Evolutionary conservation across 2,113 vertebrate species (phyloP), one percentile per base, ranked within the genome.

Genomic region (Myotis yumanensis): DNA sequence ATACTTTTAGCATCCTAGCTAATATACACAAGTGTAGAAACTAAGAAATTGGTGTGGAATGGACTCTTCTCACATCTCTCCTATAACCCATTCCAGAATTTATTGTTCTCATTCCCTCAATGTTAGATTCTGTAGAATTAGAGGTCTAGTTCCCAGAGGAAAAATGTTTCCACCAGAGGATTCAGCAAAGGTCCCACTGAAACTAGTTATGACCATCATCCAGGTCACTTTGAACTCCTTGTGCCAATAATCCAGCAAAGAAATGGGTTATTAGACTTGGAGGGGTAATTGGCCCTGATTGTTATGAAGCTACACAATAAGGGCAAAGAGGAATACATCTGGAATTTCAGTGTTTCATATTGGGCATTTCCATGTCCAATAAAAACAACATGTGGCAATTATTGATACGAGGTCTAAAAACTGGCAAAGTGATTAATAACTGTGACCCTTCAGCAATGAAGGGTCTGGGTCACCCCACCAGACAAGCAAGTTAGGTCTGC

Each of bases 21-120:
- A 69, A 86, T 75, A 76, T 46, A 57, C 11, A 84, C 5, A 40
- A 91, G 68, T 85, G 59, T 85, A 88, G 57, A 91, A 91, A 81
- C 35, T 35, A 76, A 80, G 43, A 89, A 52, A 75, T 22, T 8
- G 12, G 59, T 15, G 2, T 20, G 64, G 2, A 91, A 64, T 18
- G 83, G 12, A 80, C 5, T 48, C 72, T 66, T 83, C n/a, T 71
- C 18, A 25, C 51, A 7, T 54, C 35, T n/a, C 0, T 28, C 10
- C 25, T 22, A 3, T 71, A 83, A 62, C 48, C n/a, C 7, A 77
- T 17, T 77, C 62, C 68, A 86, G 46, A 81, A 71, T 43, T 64
- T 52, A 4, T 62, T 28, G 43, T 77, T 66, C 17, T 25, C 64
- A 79, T 91, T 37, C 28, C 68, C 25, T 30, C n/a, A 92, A 25